Evolutionary conservation across 2,113 vertebrate genomes (phyloP).

Genomic region (Setophaga kirtlandii): DNA sequence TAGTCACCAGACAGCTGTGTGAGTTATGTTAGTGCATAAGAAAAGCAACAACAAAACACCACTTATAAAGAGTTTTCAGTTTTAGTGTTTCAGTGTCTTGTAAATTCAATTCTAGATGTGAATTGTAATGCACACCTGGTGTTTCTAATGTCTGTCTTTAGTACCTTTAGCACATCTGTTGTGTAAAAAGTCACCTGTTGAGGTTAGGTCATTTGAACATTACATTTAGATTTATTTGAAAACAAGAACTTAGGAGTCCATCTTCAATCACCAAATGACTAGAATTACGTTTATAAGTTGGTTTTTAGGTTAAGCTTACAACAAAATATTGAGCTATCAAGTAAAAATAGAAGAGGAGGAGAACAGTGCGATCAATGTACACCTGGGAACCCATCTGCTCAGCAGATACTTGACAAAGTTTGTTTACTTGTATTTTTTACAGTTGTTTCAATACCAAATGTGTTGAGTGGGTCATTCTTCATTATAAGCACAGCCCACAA

Average conservation of each 20-base stretch:
- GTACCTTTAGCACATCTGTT: background rate
- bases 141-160: background rate
- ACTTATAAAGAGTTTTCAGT: background rate
- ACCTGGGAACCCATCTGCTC: background rate
- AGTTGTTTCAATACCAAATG: background rate
- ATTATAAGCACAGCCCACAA: background rate
- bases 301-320: background rate
- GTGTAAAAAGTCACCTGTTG: background rate
- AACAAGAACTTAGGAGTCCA: background rate
- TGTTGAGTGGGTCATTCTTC: background rate
- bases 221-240: background rate
- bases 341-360: background rate
- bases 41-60: background rate
- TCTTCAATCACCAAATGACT: background rate
- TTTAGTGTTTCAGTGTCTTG: background rate
- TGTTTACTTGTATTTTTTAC: background rate
- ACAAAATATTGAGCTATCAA: background rate
- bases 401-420: background rate
- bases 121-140: background rate
- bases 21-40: background rate
- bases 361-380: background rate
- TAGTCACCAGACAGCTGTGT: background rate
- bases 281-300: background rate
- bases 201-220: background rate
- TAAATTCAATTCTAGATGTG: background rate